These are phyloP conservation scores for Astreopora myriophthalma DNA, from an alignment of 64 coral and sea anemone genomes.

Conservation along the genomic window DNA sequence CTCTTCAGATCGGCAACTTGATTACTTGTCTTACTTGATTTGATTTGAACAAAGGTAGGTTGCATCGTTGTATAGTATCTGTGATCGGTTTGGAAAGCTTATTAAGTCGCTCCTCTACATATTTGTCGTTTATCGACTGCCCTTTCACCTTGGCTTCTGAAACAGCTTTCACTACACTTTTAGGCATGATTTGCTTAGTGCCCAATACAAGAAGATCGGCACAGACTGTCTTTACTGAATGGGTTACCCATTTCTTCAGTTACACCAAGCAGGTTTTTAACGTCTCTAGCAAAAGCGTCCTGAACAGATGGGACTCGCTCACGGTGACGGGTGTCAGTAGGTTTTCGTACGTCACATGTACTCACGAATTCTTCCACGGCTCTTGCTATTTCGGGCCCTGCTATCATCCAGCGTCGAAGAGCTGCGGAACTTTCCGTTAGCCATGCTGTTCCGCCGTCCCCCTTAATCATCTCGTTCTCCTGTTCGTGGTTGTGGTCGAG, in stretches of 20 bases:
- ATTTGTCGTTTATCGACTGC: slow-evolving; percentile 7
- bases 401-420: neutral
- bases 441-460: neutral
- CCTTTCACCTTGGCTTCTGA: neutral
- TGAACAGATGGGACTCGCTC: neutral
- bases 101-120: slow-evolving; percentile 15
- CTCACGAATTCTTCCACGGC: neutral
- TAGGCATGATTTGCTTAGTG: slow-evolving; percentile 29
- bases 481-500: neutral
- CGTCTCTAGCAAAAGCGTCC: neutral
- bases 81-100: neutral
- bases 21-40: neutral
- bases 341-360: neutral
- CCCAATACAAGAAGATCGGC: neutral
- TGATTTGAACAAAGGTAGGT: slow-evolving; percentile 5
- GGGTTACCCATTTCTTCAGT: neutral
- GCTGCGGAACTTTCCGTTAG: neutral
- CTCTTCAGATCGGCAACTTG: slow-evolving; percentile 33
- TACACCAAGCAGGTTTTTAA: neutral
- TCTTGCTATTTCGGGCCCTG: neutral
- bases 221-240: neutral
- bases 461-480: neutral
- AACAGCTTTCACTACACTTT: neutral
- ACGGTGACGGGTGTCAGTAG: neutral
- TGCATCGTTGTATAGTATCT: neutral